A percentile compares a stretch with the other conserved stretches of the same genome.
phyloP scores from a whole-genome alignment of 2,888 invertebrate genomes.

The Hydrotaea diabolus region DNA sequence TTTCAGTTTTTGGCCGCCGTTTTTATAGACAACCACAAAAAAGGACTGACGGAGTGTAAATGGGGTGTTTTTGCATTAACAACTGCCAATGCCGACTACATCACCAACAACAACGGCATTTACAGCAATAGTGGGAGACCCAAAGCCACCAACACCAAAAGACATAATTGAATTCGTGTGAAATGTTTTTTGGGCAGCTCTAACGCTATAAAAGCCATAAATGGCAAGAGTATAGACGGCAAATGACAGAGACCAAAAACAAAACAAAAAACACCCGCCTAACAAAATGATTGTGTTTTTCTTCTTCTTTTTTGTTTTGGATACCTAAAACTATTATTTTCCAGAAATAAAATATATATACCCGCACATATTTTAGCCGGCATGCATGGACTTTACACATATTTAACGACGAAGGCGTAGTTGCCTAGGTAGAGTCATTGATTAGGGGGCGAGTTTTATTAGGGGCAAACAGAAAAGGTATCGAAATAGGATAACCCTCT shows the following conservation, averaged over 20 bases:
- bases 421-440: not conserved
- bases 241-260: not conserved
- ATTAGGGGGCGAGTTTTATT: not conserved
- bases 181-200: not conserved
- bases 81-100: not conserved
- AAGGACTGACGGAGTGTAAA: not conserved
- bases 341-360: not conserved
- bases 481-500: not conserved
- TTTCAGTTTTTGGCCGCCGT: not conserved
- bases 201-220: constrained; percentile 10
- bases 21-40: not conserved
- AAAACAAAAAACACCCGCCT: not conserved
- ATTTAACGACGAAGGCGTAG: not conserved
- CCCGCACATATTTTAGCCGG: not conserved
- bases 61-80: not conserved
- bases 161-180: constrained; percentile 20
- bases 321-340: not conserved
- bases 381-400: no score
- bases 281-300: not conserved
- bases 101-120: no score
- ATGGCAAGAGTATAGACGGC: constrained; percentile 8
- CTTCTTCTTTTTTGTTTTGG: no score
- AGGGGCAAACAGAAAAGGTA: not conserved
- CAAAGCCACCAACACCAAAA: not conserved
- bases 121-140: not conserved